These are phyloP conservation scores for Daphoenositta chrysoptera DNA, from an alignment of 2,113 vertebrate genomes.

Conservation along the genomic window DNA sequence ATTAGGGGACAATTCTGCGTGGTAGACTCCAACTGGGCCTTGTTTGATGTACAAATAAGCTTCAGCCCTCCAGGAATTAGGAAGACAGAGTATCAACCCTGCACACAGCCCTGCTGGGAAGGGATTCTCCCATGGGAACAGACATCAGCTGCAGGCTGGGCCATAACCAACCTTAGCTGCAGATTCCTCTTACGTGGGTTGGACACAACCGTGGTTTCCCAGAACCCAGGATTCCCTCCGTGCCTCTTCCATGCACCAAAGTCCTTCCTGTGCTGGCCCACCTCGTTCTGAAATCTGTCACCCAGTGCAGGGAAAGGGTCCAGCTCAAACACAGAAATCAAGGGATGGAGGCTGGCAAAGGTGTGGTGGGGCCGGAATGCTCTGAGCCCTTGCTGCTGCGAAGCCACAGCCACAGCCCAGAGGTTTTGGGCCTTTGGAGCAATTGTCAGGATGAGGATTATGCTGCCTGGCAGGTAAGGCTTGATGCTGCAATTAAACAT, in stretches of 20 bases:
- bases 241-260: background rate
- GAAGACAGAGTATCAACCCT: background rate
- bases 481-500: background rate
- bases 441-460: background rate
- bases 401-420: background rate
- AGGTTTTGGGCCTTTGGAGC: background rate
- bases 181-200: background rate
- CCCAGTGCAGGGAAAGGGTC: background rate
- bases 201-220: background rate
- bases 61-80: background rate
- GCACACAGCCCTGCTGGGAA: background rate
- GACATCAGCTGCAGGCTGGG: background rate
- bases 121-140: background rate
- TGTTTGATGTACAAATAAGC: slow-evolving; percentile 42
- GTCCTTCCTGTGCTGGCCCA: too few species aligned
- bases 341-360: background rate
- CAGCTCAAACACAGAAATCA: background rate
- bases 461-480: background rate
- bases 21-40: background rate
- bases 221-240: background rate
- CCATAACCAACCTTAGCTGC: background rate
- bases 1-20: background rate
- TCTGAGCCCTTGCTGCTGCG: background rate
- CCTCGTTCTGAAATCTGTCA: background rate
- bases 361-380: background rate